These are phyloP conservation scores for Crossocerus cetratus DNA, from an alignment of 2,888 invertebrate species.

Conservation along the genomic window DNA sequence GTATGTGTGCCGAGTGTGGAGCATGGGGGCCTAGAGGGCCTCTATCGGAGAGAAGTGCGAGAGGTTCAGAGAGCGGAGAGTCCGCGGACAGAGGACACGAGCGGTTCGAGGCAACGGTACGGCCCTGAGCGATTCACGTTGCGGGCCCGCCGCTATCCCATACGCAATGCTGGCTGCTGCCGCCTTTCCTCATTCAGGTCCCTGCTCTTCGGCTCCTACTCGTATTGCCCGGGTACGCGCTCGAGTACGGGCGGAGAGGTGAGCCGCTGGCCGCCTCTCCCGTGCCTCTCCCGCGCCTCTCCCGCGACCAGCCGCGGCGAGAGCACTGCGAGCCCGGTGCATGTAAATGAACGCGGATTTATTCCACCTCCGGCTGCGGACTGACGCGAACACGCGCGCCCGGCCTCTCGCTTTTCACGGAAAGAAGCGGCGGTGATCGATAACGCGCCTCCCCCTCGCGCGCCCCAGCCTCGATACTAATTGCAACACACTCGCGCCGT, in stretches of 20 bases:
- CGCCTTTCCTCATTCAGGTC: slow-evolving; percentile 48
- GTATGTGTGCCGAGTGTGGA: no score
- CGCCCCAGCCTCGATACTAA: slow-evolving; percentile 29
- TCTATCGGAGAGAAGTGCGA: neutral
- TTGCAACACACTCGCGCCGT: slow-evolving; percentile 30
- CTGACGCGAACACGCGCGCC: slow-evolving; percentile 13
- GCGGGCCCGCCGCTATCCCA: slow-evolving; percentile 21
- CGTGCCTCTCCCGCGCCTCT: no score
- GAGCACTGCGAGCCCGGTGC: slow-evolving; percentile 22
- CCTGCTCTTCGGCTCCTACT: slow-evolving; percentile 36
- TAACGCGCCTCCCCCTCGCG: slow-evolving; percentile 13
- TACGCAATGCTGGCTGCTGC: slow-evolving; percentile 28
- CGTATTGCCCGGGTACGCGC: slow-evolving; percentile 36
- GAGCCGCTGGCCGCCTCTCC: no score
- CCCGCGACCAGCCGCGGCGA: slow-evolving; percentile 3
- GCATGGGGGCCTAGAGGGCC: no score
- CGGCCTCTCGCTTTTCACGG: slow-evolving; percentile 16
- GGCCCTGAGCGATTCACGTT: slow-evolving; percentile 33
- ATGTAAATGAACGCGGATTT: slow-evolving; percentile 55
- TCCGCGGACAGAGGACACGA: neutral
- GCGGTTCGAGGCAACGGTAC: slow-evolving; percentile 13
- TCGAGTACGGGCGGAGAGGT: slow-evolving; percentile 18
- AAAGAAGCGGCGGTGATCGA: slow-evolving; percentile 30
- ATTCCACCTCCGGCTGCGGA: slow-evolving; percentile 44
- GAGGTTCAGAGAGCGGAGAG: neutral